Percentiles rank a stretch among this genome's conserved stretches.
Evolutionary conservation across 1,140 invertebrate species (phyloP).

Genomic region (Aphelenchoides avenae): DNA sequence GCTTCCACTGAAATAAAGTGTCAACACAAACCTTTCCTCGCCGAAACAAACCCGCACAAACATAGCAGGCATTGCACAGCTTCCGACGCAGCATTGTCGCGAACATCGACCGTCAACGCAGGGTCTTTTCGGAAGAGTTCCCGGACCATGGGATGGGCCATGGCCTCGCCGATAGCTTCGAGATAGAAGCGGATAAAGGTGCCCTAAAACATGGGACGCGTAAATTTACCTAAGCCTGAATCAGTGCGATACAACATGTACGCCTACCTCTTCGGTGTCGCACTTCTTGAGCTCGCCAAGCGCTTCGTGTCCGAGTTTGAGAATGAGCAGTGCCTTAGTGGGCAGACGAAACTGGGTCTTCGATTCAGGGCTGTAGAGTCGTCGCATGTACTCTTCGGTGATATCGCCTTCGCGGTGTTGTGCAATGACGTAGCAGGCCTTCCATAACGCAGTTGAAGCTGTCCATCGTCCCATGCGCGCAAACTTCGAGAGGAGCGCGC

Average conservation of each 20-base stretch:
- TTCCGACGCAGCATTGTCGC: constrained; percentile 14
- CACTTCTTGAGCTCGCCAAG: constrained; percentile 19
- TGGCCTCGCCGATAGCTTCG: constrained; percentile 18
- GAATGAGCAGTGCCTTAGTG: constrained; percentile 24
- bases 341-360: constrained; percentile 12
- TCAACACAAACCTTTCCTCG: neutral
- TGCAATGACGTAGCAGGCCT: constrained; percentile 18
- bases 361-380: constrained; percentile 9
- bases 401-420: constrained; percentile 25
- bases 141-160: constrained; percentile 18
- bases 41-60: constrained; percentile 5
- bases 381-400: constrained; percentile 2
- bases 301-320: constrained; percentile 17
- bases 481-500: too few species aligned
- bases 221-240: constrained; percentile 15
- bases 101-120: neutral
- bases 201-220: constrained; percentile 15
- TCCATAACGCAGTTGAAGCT: too few species aligned
- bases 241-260: too few species aligned
- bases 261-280: too few species aligned
- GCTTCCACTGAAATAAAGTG: neutral
- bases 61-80: constrained; percentile 19
- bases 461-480: too few species aligned
- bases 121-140: neutral
- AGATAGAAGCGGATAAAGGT: constrained; percentile 25